Base-by-base conservation (phyloP, 2,113 vertebrate genomes). In the Lucifuga dentata region DNA sequence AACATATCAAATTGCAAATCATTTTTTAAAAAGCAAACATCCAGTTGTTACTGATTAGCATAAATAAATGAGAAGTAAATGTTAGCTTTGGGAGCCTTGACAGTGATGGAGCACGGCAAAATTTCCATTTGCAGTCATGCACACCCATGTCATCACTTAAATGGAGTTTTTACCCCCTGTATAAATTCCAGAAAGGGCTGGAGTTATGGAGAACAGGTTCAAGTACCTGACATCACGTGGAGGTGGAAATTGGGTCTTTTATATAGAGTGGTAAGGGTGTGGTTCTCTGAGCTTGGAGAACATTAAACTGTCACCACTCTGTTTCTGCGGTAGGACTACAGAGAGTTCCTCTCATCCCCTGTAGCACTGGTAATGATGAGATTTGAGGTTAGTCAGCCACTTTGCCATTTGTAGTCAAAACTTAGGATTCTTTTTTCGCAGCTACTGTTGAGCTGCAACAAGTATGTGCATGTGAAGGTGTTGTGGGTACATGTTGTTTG, bases 271-370 rank as follows among this genome's bases (percentile, higher is more conserved):
- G 83, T 76, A 77, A 73, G 88, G 89, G 89, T 78, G 89, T 86
- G 88, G 89, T 74, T 78, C 73, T 62, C 68, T n/a, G 71, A 83
- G 72, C 80, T 56, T 2, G 20, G 85, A 81, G 77, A 63, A 80
- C 73, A 88, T 91, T 91, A 91, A 91, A 80, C 81, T 90, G 86
- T 92, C 89, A 86, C 83, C 86, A 89, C 88, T 77, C 62, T 72
- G 69, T 78, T 87, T 79, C 73, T 82, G 78, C 49, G 75, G 78
- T 68, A 84, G 78, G 65, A 84, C 68, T 73, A 63, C 56, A 66
- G 68, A 73, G 44, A 56, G 56, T 35, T 78, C 70, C 73, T 70
- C 64, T 51, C 50, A 39, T 71, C 63, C 80, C 58, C 70, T 48
- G 50, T 26, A 77, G 72, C 68, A 68, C 63, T 19, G 68, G 72